Evolutionary conservation across 2,888 invertebrate species (phyloP).

Genomic region (Pollenia angustigena): DNA sequence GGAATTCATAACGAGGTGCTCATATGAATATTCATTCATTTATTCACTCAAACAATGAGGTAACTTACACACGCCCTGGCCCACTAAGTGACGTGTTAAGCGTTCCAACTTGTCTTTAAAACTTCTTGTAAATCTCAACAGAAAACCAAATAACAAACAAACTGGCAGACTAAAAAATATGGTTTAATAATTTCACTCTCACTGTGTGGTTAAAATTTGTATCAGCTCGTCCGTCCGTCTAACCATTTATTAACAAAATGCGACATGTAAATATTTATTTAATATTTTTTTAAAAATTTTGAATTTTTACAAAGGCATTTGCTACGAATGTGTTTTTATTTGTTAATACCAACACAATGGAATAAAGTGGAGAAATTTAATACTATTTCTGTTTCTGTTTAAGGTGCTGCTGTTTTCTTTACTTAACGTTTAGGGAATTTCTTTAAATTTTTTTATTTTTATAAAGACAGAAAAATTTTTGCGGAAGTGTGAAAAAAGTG

Average conservation of each 20-base stretch:
- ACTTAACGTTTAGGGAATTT: conserved; percentile 19
- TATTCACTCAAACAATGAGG: conserved; percentile 46
- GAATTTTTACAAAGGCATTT: conserved; percentile 15
- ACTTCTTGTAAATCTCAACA: conserved; percentile 18
- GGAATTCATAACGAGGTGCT: neutral
- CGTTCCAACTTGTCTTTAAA: neutral
- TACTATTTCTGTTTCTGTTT: conserved; percentile 26
- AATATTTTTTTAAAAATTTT: conserved; percentile 33
- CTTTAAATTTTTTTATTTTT: neutral
- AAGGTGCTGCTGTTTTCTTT: conserved; percentile 22
- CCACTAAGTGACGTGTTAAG: neutral
- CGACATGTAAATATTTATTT: conserved; percentile 58
- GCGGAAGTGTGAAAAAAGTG: conserved; percentile 56
- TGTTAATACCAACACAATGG: conserved; percentile 7
- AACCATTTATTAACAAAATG: neutral
- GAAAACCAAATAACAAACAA: neutral
- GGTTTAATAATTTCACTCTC: conserved; percentile 54
- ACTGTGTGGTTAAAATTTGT: conserved; percentile 3
- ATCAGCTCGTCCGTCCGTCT: neutral
- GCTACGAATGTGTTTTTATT: neutral
- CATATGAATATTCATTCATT: conserved; percentile 57
- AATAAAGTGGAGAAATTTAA: conserved; percentile 63
- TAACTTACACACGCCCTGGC: conserved; percentile 34
- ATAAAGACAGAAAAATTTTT: conserved; percentile 16
- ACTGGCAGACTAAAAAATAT: neutral